phyloP scores from a whole-genome alignment of 2,113 vertebrate genomes.

The Chrysemys picta region DNA sequence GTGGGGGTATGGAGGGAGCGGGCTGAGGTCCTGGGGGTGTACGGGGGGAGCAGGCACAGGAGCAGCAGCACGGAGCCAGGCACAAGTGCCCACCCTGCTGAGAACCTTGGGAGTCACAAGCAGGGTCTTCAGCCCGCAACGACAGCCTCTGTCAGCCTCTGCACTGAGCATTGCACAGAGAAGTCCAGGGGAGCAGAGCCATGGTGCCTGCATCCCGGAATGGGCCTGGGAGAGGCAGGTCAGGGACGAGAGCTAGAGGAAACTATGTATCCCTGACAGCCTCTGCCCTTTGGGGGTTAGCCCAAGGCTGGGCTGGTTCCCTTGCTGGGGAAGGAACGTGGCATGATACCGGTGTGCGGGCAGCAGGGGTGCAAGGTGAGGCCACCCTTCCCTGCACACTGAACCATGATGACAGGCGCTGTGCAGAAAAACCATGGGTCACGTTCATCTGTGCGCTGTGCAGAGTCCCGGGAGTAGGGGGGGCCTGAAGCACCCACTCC shows the following conservation, averaged over 20 bases:
- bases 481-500: no score
- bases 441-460: no score
- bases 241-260: no score
- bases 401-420: background rate
- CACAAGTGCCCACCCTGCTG: background rate
- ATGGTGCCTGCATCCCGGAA: background rate
- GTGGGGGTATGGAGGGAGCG: no score
- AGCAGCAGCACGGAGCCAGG: background rate
- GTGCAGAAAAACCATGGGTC: background rate
- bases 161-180: background rate
- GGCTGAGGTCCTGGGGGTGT: no score
- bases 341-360: background rate
- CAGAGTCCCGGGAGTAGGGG: background rate
- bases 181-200: background rate
- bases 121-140: no score
- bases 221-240: fast-evolving
- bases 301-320: background rate
- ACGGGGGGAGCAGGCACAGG: no score
- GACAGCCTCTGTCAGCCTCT: no score
- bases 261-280: background rate
- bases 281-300: background rate
- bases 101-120: background rate
- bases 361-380: background rate
- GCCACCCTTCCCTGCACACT: background rate
- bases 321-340: no score